These are phyloP conservation scores for Cryptosula pallasiana DNA, from an alignment of 2,888 invertebrate species.

Conservation along the genomic window DNA sequence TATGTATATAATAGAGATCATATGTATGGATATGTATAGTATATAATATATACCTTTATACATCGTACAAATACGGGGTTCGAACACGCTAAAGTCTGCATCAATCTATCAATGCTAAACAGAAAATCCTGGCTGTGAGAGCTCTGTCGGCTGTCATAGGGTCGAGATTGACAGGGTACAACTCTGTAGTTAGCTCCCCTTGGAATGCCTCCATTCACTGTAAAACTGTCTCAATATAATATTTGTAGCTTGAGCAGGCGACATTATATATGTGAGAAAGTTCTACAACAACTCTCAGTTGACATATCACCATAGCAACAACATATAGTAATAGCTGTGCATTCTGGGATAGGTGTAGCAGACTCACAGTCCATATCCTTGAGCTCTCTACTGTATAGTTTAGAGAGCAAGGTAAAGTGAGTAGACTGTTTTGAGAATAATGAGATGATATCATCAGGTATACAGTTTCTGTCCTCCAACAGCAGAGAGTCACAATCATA, in stretches of 20 bases:
- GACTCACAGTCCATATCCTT: slow-evolving; percentile 69
- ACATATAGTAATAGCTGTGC: no score
- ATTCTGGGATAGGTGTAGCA: no score
- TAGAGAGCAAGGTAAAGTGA: slow-evolving; percentile 93
- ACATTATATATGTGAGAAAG: no score
- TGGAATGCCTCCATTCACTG: slow-evolving; percentile 64
- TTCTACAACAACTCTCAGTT: no score
- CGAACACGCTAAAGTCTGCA: slow-evolving; percentile 85
- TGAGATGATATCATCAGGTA: slow-evolving; percentile 84
- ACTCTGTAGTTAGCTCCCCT: slow-evolving; percentile 59
- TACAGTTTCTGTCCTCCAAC: slow-evolving; percentile 84
- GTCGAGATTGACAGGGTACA: slow-evolving; percentile 58
- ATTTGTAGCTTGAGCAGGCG: no score
- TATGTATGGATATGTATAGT: no score
- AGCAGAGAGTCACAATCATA: slow-evolving; percentile 86
- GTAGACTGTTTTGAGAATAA: slow-evolving; percentile 88
- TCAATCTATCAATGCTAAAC: slow-evolving; percentile 81
- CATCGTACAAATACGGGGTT: slow-evolving; percentile 91
- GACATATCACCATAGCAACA: no score
- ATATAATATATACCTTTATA: slow-evolving; percentile 68
- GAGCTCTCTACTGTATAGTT: slow-evolving; percentile 86
- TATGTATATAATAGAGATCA: no score
- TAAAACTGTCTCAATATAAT: no score
- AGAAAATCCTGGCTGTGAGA: slow-evolving; percentile 93
- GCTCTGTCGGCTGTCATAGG: slow-evolving; percentile 24